A percentile compares a stretch with the other conserved stretches of the same genome.
phyloP scores from a whole-genome alignment of 2,113 vertebrate genomes.

The Sturnus vulgaris region DNA sequence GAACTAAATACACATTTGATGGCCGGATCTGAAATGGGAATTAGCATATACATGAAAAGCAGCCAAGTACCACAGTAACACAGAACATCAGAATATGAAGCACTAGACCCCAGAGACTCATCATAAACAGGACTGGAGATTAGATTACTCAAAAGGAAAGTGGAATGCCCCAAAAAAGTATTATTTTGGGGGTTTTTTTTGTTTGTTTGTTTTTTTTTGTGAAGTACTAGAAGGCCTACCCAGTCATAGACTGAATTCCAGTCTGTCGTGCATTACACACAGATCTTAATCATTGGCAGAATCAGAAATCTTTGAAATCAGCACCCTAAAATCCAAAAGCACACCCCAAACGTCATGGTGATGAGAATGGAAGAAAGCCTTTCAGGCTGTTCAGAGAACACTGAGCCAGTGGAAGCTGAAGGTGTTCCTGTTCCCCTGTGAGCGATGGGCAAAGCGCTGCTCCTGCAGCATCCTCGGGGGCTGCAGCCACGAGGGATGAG shows the following conservation, averaged over 20 bases:
- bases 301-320: not conserved
- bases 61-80: not conserved
- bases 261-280: fast-evolving
- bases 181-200: not conserved
- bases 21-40: not conserved
- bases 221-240: not conserved
- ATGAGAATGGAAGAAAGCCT: not conserved
- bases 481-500: not conserved
- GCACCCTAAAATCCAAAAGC: not conserved
- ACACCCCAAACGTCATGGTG: fast-evolving
- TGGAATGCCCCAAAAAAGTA: fast-evolving
- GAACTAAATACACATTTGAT: not conserved
- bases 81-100: not conserved
- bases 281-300: not conserved
- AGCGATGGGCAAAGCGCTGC: fast-evolving
- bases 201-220: not conserved
- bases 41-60: not conserved
- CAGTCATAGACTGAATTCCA: not conserved
- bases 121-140: not conserved
- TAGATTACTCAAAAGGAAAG: not conserved
- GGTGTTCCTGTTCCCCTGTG: fast-evolving
- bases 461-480: not conserved
- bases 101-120: not conserved
- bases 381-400: not conserved
- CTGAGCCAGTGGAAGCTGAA: not conserved